A percentile compares a stretch with the other conserved stretches of the same genome.
phyloP scores from a whole-genome alignment of 2,888 invertebrate species.

The Mythimna loreyi region DNA sequence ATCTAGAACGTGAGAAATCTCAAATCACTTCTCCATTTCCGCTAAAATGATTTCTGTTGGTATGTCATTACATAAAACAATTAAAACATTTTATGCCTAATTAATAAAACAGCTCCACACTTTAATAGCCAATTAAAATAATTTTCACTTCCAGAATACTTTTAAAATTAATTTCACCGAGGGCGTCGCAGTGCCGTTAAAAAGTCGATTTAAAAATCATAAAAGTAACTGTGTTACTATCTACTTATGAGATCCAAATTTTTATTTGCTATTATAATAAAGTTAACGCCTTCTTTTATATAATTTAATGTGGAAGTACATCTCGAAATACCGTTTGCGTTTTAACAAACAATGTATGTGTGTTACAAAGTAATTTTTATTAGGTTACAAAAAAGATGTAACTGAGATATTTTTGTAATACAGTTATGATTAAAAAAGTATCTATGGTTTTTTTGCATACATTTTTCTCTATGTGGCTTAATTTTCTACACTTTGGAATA shows the following conservation, averaged over 20 bases:
- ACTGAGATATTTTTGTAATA: no score
- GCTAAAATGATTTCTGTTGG: neutral
- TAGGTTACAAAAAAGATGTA: no score
- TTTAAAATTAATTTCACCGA: constrained; percentile 32
- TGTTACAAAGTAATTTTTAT: no score
- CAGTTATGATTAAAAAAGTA: no score
- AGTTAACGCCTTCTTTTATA: constrained; percentile 34
- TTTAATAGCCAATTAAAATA: constrained; percentile 34
- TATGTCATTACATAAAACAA: neutral
- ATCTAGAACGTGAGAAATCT: no score
- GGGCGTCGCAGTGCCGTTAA: constrained; percentile 38
- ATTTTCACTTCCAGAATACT: constrained; percentile 33
- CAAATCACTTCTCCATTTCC: no score
- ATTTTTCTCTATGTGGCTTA: no score
- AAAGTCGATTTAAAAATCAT: constrained; percentile 34
- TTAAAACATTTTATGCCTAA: constrained; percentile 22
- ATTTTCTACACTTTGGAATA: no score
- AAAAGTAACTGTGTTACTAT: constrained; percentile 53
- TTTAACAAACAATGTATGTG: neutral
- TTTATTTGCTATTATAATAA: constrained; percentile 32
- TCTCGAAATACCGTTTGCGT: constrained; percentile 21
- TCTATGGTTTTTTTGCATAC: no score
- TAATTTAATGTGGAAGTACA: constrained; percentile 14
- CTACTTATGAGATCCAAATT: constrained; percentile 21
- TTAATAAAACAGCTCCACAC: constrained; percentile 16